Base-by-base conservation (phyloP, 2,113 vertebrate genomes). In the Haemorhous mexicanus region DNA sequence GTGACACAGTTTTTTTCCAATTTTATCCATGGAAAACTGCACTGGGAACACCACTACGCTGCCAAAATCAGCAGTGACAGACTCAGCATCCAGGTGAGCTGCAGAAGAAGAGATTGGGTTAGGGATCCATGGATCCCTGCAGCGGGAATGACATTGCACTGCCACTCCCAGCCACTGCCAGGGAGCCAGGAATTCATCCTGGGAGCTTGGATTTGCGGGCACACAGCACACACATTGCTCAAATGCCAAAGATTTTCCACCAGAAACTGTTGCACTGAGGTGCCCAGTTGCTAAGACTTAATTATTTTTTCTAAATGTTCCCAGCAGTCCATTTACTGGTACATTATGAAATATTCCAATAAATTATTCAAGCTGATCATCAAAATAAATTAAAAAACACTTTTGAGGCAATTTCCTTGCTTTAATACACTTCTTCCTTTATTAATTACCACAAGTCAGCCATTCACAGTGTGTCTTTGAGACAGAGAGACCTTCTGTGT, bases 281-380 rank as follows among this genome's bases (percentile, higher is more conserved):
- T 72, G 56, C 66, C 52, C 49, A 18, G 26, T 89, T 67, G 37
- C 43, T 59, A 64, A 91, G 52, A 76, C 47, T 91, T 93, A 89
- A 92, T 94, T 92, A 69, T 89, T 85, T 83, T 84, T 62, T 16
- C 75, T 78, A 80, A 89, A 28, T 6, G 76, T 46, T 96, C 96
- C 95, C 96, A 92, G 83, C 80, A 79, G 95, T 41, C 95, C 90
- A 78, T 87, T 96, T 96, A 87, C 88, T 35, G 83, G n/a, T 39
- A 56, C 87, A 64, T 95, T 80, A 91, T 59, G 78, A 95, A 94
- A 85, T 85, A 87, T 59, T 52, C 70, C 55, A 30, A 94, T 97
- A 53, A 95, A 97, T 95, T 95, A 97, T 97, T 96, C 84, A 97
- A 35, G 87, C 26, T 39, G 46, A 90, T 95, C 52, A n/a, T 78